Base-by-base conservation (phyloP, 2,888 invertebrate genomes). In the Bhutanitis thaidina region DNA sequence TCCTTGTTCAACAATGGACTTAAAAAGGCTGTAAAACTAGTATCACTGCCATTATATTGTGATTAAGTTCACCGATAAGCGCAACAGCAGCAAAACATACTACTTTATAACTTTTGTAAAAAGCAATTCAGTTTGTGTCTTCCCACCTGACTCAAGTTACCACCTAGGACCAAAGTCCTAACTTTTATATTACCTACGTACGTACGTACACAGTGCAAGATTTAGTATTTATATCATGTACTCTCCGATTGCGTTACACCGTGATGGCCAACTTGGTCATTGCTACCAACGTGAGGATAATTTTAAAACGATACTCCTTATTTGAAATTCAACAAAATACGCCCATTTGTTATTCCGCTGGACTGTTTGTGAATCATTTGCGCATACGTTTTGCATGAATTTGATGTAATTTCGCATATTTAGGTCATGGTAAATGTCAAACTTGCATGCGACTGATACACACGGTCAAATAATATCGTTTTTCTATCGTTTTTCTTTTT, bases 211-310 rank as follows among this genome's bases (percentile, higher is more conserved):
- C 14, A 9, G 27, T 4, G 4, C 16, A 12, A 7, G 16, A 27
- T 9, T 34, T 34, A 7, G 12, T 45, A 36, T 45, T 37, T 47
- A 27, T 7, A 46, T 40, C 32, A 40, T 25, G 35, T 27, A 36
- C 27, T 47, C 49, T 10, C 5, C 20, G n/a, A 25, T 43, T 43
- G 53, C 52, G 52, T 61, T 61, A 54, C 45, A 41, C 20, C 41
- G 36, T 13, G 13, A 47, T 45, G 58, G 60, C 58, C 61, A 69
- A 69, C 47, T 67, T 63, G 73, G 71, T 69, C 71, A 72, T 66
- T 69, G 71, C 55, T 7, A 47, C 40, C 40, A 29, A 40, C 49
- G 49, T 59, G 54, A 46, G 43, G 38, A 41, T 56, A 49, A 57
- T 61, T 49, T 46, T 15, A 52, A 53, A 15, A 38, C 8, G n/a